These are phyloP conservation scores for Ictalurus punctatus DNA, from an alignment of 2,113 vertebrate genomes.

Conservation along the genomic window DNA sequence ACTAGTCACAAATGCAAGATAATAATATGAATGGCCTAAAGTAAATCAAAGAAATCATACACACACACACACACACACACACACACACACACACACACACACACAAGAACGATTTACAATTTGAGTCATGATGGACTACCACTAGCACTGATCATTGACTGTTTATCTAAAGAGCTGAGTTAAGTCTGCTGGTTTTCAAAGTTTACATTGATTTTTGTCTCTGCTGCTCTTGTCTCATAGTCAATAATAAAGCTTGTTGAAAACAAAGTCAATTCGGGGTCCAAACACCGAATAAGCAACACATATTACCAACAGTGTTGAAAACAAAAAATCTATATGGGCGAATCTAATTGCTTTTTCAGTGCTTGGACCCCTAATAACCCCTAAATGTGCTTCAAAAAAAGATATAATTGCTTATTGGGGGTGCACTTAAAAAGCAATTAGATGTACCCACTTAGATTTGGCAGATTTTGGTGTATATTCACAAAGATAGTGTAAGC, in stretches of 20 bases:
- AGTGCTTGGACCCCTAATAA: no score
- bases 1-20: not conserved
- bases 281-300: not conserved
- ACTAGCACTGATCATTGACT: not conserved
- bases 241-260: not conserved
- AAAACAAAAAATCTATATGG: no score
- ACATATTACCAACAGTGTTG: no score
- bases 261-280: not conserved
- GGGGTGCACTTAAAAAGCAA: no score
- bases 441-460: no score
- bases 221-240: not conserved
- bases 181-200: not conserved
- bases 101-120: no score
- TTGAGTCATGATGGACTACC: not conserved
- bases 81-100: not conserved
- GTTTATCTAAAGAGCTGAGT: not conserved
- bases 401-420: no score
- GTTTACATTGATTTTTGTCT: not conserved
- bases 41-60: not conserved
- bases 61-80: not conserved
- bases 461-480: no score
- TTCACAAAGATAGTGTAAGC: no score
- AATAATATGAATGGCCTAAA: not conserved
- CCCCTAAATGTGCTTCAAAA: no score
- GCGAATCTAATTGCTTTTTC: no score